phyloP scores from a whole-genome alignment of 2,888 invertebrate genomes.

The Anthrax anthrax region DNA sequence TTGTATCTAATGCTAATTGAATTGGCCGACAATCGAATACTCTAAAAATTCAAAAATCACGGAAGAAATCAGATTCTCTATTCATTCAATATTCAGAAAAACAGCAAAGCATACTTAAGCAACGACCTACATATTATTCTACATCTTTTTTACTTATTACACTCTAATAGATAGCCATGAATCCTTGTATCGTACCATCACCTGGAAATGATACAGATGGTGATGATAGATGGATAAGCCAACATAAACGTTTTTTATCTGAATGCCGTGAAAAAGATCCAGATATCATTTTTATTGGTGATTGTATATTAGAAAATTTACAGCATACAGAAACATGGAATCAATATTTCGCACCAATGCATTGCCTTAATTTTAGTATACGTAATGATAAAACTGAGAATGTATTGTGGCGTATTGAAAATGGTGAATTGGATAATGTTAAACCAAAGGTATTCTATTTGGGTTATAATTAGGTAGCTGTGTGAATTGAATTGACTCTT shows the following conservation, averaged over 20 bases:
- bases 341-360: constrained; percentile 79
- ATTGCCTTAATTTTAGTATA: constrained; percentile 75
- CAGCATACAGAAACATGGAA: constrained; percentile 79
- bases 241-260: constrained; percentile 66
- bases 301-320: constrained; percentile 70
- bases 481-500: too few species aligned
- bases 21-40: too few species aligned
- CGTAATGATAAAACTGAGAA: constrained; percentile 74
- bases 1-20: too few species aligned
- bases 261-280: constrained; percentile 83
- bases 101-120: too few species aligned
- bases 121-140: too few species aligned
- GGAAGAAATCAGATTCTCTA: too few species aligned
- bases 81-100: too few species aligned
- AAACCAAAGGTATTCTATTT: constrained; percentile 83
- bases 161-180: constrained; percentile 36
- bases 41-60: too few species aligned
- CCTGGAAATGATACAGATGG: constrained; percentile 65
- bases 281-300: constrained; percentile 83
- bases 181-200: constrained; percentile 55
- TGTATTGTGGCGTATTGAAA: constrained; percentile 76
- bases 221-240: constrained; percentile 65
- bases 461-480: too few species aligned
- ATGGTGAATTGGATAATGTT: constrained; percentile 80
- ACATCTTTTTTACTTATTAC: too few species aligned